Conservation (phyloP, 2,888 invertebrate genomes). For the Caenorhabditis sp. region DNA sequence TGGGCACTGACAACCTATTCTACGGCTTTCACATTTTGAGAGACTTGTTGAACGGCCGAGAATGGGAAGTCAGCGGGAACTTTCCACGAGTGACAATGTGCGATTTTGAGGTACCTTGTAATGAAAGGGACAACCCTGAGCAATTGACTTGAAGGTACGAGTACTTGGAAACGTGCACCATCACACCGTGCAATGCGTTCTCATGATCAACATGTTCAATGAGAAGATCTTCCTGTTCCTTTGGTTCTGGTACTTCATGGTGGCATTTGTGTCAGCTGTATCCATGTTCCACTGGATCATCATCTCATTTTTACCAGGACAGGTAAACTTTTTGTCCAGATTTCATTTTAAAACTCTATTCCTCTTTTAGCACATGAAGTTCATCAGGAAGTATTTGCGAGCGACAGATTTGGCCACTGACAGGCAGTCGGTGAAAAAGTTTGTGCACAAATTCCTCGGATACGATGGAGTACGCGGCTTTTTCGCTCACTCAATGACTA, state of each 20-base stretch:
- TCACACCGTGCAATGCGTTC: constrained; percentile 83
- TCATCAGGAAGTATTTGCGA: constrained; percentile 82
- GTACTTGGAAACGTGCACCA: constrained; percentile 84
- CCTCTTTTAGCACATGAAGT: constrained; percentile 82
- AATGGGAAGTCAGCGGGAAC: constrained; percentile 83
- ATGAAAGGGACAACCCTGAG: background rate
- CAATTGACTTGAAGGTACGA: constrained; percentile 80
- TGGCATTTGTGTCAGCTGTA: constrained; percentile 81
- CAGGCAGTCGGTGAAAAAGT: constrained; percentile 83
- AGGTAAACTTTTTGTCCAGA: constrained; percentile 64
- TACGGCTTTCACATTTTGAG: constrained; percentile 83
- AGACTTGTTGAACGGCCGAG: constrained; percentile 82
- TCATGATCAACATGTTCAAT: constrained; percentile 83
- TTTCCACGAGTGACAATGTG: constrained; percentile 84
- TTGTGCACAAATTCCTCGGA: constrained; percentile 83
- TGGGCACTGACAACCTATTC: constrained; percentile 83
- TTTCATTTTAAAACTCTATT: background rate
- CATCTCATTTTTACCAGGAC: constrained; percentile 83
- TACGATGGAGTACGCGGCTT: constrained; percentile 76
- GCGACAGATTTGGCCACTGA: constrained; percentile 83
- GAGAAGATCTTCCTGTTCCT: constrained; percentile 83
- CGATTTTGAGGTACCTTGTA: constrained; percentile 82
- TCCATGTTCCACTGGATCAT: constrained; percentile 83
- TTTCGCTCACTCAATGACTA: constrained; percentile 6
- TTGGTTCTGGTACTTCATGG: constrained; percentile 84